phyloP scores from a whole-genome alignment of 2,888 invertebrate genomes.

The Drosophila ezoana region DNA sequence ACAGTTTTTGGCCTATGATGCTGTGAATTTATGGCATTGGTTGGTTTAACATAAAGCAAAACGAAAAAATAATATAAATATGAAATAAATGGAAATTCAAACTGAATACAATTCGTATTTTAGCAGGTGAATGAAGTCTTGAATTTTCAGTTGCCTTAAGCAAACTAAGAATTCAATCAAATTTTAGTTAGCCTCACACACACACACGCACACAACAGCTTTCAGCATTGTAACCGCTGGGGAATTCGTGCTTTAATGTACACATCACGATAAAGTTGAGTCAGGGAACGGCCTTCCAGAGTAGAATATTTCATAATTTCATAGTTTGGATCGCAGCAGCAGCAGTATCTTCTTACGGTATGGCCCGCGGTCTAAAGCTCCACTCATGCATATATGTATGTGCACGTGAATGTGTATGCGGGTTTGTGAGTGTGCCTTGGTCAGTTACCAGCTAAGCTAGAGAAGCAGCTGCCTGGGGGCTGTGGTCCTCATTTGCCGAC shows the following conservation, averaged over 20 bases:
- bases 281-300: constrained; percentile 21
- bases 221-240: constrained; percentile 27
- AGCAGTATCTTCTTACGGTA: constrained; percentile 25
- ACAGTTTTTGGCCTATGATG: background rate
- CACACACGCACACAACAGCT: background rate
- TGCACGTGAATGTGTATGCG: background rate
- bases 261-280: constrained; percentile 67
- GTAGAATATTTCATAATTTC: constrained; percentile 60
- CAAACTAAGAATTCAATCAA: background rate
- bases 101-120: background rate
- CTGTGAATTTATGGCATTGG: background rate
- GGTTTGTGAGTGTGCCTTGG: constrained; percentile 3
- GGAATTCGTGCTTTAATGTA: constrained; percentile 67
- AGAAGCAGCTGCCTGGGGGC: constrained; percentile 13
- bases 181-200: background rate
- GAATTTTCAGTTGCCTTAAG: background rate
- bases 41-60: background rate
- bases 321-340: constrained; percentile 32
- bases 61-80: background rate
- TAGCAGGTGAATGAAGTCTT: background rate
- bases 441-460: constrained; percentile 13
- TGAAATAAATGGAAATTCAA: constrained; percentile 12
- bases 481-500: constrained; percentile 60
- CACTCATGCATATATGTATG: background rate
- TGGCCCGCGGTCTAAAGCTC: constrained; percentile 29